phyloP scores from a whole-genome alignment of 2,113 vertebrate species.

The Verasper variegatus region DNA sequence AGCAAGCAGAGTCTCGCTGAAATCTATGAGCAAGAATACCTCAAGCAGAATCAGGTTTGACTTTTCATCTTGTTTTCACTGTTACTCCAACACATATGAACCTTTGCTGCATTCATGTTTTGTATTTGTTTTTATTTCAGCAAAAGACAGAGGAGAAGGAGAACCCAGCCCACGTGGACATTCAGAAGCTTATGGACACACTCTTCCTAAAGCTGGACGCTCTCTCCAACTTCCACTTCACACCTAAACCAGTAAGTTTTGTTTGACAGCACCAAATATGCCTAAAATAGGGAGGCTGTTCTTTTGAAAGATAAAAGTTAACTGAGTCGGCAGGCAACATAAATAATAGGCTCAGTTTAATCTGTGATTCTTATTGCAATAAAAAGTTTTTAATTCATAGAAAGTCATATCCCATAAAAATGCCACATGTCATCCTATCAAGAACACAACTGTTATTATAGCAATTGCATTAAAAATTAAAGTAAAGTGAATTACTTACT shows the following conservation, averaged over 20 bases:
- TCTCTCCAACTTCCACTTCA: conserved; percentile 97
- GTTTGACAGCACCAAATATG: not conserved
- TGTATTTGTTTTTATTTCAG: conserved; percentile 71
- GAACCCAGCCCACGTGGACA: conserved; percentile 92
- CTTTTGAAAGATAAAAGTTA: too few relatives aligned
- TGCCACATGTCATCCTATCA: too few relatives aligned
- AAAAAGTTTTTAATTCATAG: too few relatives aligned
- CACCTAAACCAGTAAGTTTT: conserved; percentile 91
- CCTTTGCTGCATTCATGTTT: not conserved
- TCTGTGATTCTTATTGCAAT: too few relatives aligned
- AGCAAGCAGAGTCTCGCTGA: conserved; percentile 96
- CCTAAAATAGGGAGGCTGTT: not conserved
- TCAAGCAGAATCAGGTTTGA: conserved; percentile 92
- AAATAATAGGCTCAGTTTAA: too few relatives aligned
- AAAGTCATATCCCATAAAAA: too few relatives aligned
- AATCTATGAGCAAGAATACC: conserved; percentile 95
- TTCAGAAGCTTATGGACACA: conserved; percentile 93
- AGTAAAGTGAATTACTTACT: not conserved
- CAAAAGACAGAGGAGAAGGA: conserved; percentile 90
- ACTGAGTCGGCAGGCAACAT: too few relatives aligned
- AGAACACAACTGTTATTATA: too few relatives aligned
- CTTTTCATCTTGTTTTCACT: conserved; percentile 4
- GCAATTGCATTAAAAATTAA: too few relatives aligned
- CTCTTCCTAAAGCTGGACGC: conserved; percentile 95
- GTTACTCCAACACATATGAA: not conserved